A percentile compares a stretch with the other conserved stretches of the same genome.
Evolutionary conservation across 2,888 invertebrate genomes (phyloP).

Genomic region (Sarcophaga carnaria): DNA sequence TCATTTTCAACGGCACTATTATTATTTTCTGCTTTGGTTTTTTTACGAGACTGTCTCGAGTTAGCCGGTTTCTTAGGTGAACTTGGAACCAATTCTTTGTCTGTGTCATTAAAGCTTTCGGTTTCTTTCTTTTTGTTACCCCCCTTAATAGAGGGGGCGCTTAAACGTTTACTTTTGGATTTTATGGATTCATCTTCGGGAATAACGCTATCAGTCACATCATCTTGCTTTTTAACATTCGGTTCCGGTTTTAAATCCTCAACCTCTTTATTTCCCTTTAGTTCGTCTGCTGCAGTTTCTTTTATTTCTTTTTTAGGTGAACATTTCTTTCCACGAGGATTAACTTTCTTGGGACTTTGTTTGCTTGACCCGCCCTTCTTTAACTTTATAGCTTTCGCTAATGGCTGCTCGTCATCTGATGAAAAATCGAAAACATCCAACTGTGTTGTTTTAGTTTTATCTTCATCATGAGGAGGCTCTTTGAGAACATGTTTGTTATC

Average conservation of each 20-base stretch:
- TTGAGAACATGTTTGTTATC: constrained; percentile 22
- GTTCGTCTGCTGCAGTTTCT: constrained; percentile 37
- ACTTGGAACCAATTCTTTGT: constrained; percentile 65
- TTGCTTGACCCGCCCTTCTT: constrained; percentile 73
- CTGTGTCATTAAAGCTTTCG: constrained; percentile 31
- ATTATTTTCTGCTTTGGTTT: constrained; percentile 59
- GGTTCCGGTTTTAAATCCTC: constrained; percentile 7
- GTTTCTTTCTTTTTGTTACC: constrained; percentile 57
- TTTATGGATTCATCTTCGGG: constrained; percentile 29
- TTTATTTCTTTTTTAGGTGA: constrained; percentile 40
- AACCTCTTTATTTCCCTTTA: constrained; percentile 60
- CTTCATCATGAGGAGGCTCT: not conserved
- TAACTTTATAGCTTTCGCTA: constrained; percentile 80
- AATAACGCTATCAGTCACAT: not conserved
- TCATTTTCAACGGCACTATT: constrained; percentile 54
- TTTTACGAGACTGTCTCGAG: constrained; percentile 72
- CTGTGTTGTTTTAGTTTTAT: constrained; percentile 70
- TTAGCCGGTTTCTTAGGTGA: constrained; percentile 73
- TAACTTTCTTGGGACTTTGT: constrained; percentile 61
- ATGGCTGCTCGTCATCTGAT: constrained; percentile 83
- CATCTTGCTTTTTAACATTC: constrained; percentile 45
- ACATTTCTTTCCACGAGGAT: constrained; percentile 65
- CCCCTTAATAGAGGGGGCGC: constrained; percentile 22
- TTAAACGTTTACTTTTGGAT: constrained; percentile 49
- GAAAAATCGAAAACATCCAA: constrained; percentile 82